Evolutionary conservation across 1,140 invertebrate species (phyloP).

Genomic region (Atopsyche davidsoni): DNA sequence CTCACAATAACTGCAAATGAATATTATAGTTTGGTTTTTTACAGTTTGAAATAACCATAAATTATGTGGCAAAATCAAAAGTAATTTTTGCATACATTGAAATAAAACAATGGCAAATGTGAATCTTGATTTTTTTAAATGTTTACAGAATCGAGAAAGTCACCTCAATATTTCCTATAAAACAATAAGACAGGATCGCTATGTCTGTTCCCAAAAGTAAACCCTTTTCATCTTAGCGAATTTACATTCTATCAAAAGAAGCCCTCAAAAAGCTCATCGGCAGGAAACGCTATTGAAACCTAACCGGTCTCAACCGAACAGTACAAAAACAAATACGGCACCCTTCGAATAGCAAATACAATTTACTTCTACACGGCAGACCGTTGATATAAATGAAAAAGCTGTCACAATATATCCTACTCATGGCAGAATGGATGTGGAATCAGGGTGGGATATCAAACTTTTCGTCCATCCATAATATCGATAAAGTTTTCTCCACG

Average conservation of each 20-base stretch:
- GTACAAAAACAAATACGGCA: slow-evolving; percentile 21
- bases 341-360: slow-evolving; percentile 27
- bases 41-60: too few relatives aligned
- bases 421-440: neutral
- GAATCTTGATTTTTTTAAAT: neutral
- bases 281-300: slow-evolving; percentile 17
- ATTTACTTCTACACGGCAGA: slow-evolving; percentile 22
- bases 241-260: slow-evolving; percentile 9
- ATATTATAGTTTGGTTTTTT: too few relatives aligned
- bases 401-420: slow-evolving; percentile 28
- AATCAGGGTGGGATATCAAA: slow-evolving; percentile 1
- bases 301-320: slow-evolving; percentile 18
- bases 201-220: too few relatives aligned
- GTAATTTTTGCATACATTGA: too few relatives aligned
- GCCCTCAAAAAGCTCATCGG: slow-evolving; percentile 13
- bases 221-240: too few relatives aligned
- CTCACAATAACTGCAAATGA: too few relatives aligned
- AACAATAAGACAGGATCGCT: too few relatives aligned
- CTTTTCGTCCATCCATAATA: too few relatives aligned
- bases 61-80: too few relatives aligned
- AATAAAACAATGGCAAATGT: too few relatives aligned
- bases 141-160: neutral
- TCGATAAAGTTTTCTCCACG: too few relatives aligned
- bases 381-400: slow-evolving; percentile 30
- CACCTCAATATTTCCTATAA: neutral